Evolutionary conservation across 2,113 vertebrate genomes (phyloP), one percentile per base, ranked within the genome.

Genomic region (Pelecanus crispus): DNA sequence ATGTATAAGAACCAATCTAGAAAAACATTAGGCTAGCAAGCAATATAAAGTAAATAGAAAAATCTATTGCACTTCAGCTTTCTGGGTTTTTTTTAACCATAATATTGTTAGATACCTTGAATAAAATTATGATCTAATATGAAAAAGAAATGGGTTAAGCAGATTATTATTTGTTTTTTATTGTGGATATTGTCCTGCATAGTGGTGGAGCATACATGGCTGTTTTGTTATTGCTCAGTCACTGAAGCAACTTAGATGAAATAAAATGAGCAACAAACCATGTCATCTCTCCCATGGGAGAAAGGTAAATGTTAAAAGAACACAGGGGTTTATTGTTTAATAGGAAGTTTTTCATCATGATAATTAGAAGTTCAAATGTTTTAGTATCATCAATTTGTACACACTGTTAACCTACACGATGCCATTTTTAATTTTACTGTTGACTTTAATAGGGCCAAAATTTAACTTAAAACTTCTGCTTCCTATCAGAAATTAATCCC

Each of bases 181-280:
- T 47, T 56, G 68, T 85, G 44, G 44, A 73, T 94, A 82, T 45
- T 87, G 65, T 86, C 45, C 40, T 86, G 25, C 1, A 0, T n/a
- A 52, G 72, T 24, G 20, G 52, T 38, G 34, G 40, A 86, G 28
- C 34, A 32, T 52, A 73, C 47, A 67, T 19, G 22, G 44, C 22
- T 95, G 66, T 87, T 94, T 94, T 81, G 66, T 89, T 95, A 96
- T 34, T 95, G 91, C 71, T 92, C 81, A 96, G 70, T 82, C 95
- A 94, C 53, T 73, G 95, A 94, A 92, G 86, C 91, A 95, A 94
- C 66, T 52, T 78, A 86, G 81, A 92, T 61, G 92, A 95, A 91
- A 95, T 94, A 96, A 89, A 96, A 92, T 26, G 84, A 94, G 94
- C 95, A 96, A 84, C 91, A 97, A 97, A 87, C 94, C 97, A 94